Percentiles rank a stretch among this genome's conserved stretches.
These are phyloP conservation scores for Helleia helle DNA, from an alignment of 2,888 invertebrate species.

Conservation along the genomic window DNA sequence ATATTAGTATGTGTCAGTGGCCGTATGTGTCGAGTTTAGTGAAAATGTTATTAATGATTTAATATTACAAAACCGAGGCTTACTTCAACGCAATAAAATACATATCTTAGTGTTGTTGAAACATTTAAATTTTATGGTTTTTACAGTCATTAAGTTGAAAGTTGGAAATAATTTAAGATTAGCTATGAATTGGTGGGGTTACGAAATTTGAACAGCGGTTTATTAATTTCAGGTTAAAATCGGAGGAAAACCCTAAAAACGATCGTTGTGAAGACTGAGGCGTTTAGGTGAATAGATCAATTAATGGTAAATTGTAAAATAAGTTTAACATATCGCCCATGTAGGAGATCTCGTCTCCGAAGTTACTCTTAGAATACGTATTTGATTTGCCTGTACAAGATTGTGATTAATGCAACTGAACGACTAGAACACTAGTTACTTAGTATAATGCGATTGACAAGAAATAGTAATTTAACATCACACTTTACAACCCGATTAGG, in stretches of 20 bases:
- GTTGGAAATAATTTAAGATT: constrained; percentile 1
- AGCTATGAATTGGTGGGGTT: constrained; percentile 20
- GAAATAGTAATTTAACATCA: not conserved
- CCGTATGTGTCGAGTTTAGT: not conserved
- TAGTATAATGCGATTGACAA: too few relatives aligned
- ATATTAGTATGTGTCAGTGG: not conserved
- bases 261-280: constrained; percentile 48
- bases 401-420: constrained; percentile 1
- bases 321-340: constrained; percentile 11
- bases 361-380: not conserved
- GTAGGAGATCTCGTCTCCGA: not conserved
- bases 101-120: not conserved
- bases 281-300: constrained; percentile 31
- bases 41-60: not conserved
- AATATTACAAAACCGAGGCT: not conserved
- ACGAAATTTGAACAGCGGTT: constrained; percentile 40
- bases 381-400: constrained; percentile 3
- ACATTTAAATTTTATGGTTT: not conserved
- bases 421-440: not conserved
- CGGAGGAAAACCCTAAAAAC: constrained; percentile 38
- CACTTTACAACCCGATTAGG: not conserved
- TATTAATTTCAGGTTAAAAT: constrained; percentile 61
- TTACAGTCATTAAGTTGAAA: not conserved
- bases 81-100: not conserved
- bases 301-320: constrained; percentile 11